Evolutionary conservation across 2,888 invertebrate species (phyloP), one percentile per base, ranked within the genome.

Genomic region (Melanophora roralis): DNA sequence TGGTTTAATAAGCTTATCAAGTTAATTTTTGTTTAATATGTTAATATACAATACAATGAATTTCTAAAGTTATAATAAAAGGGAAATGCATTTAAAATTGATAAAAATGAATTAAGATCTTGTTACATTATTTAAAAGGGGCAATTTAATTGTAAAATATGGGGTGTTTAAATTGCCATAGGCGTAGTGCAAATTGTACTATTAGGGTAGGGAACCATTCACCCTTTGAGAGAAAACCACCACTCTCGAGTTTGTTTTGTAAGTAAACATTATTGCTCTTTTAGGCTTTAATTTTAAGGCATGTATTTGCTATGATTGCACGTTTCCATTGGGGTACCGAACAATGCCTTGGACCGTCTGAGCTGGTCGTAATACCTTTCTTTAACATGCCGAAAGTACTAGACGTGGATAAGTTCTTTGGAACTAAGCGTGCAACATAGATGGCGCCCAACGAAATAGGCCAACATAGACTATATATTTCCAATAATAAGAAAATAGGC

Each of bases 361-460:
- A 38, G 40, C 14, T 38, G 40, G 23, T 23, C 40, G 38, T 27
- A 16, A 0, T 14, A 65, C 34, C 47, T 65, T 65, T 27, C n/a
- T 34, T 1, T 38, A 27, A 55, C 76, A 67, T 74, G 64, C 65
- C 77, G 65, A 60, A 77, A 69, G 57, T 68, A 73, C 67, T 72
- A 67, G 67, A 65, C 71, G 57, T 43, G 43, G 43, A 43, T 43
- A 16, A 8, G 6, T 43, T 43, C 43, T 6, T 43, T 14, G 2
- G 43, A 43, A 43, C 16, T 8, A 43, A 43, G 8, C 16, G 43
- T 16, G 43, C 43, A 43, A 43, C 43, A 43, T 27, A 27, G 27
- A 27, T 27, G 27, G 40, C 40, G 40, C 40, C 14, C 40, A 40
- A 40, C 40, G 40, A 40, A 40, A 40, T 40, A 40, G 14, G 62